Evolutionary conservation across 1,140 invertebrate species (phyloP).

Genomic region (Ylistrum balloti): DNA sequence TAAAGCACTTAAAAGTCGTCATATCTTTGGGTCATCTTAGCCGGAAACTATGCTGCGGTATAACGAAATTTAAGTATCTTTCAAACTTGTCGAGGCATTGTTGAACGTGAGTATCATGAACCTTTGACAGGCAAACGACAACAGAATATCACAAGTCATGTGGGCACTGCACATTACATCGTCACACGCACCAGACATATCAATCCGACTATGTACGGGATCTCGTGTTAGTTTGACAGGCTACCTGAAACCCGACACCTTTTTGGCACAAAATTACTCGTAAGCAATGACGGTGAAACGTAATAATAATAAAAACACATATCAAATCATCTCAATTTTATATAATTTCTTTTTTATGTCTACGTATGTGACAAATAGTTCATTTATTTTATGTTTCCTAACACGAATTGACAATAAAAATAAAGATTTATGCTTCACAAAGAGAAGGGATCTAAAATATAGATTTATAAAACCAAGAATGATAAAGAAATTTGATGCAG

Average conservation of each 20-base stretch:
- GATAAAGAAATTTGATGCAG: too few relatives aligned
- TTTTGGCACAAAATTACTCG: neutral
- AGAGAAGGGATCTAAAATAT: too few relatives aligned
- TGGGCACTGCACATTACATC: neutral
- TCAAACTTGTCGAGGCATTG: neutral
- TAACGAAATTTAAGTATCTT: slow-evolving; percentile 20
- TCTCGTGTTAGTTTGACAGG: neutral
- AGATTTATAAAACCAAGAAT: neutral
- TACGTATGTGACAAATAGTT: neutral
- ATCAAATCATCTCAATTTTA: slow-evolving; percentile 31
- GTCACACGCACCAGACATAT: slow-evolving; percentile 12
- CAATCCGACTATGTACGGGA: neutral
- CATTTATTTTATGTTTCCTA: neutral
- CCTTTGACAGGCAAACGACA: slow-evolving; percentile 37
- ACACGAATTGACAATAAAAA: neutral
- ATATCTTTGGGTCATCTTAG: neutral
- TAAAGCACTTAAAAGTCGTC: neutral
- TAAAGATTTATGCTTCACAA: too few relatives aligned
- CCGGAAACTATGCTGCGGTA: neutral
- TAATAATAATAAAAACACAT: neutral
- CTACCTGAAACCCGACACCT: neutral
- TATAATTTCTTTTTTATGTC: neutral
- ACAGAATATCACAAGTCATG: slow-evolving; percentile 26
- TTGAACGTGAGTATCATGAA: neutral
- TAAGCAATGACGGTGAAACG: neutral